Percentiles rank a stretch among this genome's conserved stretches.
These are phyloP conservation scores for Borostomias antarcticus DNA, from an alignment of 2,797 vertebrate genomes.

Conservation along the genomic window DNA sequence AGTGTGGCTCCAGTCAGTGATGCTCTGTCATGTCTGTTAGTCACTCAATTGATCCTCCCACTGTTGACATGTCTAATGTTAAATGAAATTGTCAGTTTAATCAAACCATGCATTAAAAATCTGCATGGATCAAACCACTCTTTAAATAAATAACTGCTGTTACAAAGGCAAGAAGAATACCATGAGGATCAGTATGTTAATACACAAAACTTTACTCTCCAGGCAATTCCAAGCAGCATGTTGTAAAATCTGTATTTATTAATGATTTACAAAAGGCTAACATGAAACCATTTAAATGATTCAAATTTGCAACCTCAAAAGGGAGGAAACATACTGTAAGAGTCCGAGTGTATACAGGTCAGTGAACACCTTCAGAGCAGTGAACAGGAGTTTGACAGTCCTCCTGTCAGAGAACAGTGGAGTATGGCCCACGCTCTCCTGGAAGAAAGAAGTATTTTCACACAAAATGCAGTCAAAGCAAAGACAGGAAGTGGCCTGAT, in stretches of 20 bases:
- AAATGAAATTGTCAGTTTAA: too few relatives aligned
- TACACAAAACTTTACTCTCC: conserved; percentile 36
- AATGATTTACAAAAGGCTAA: conserved; percentile 86
- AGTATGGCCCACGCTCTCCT: conserved; percentile 46
- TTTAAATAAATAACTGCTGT: too few relatives aligned
- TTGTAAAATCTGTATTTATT: conserved; percentile 86
- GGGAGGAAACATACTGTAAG: conserved; percentile 14
- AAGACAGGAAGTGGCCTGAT: conserved; percentile 36
- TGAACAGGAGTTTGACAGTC: conserved; percentile 30
- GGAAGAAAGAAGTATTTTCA: conserved; percentile 64
- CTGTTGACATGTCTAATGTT: too few relatives aligned
- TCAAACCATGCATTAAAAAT: too few relatives aligned
- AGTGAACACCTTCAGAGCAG: conserved; percentile 15
- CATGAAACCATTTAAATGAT: conserved; percentile 64
- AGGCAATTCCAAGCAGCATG: conserved; percentile 52
- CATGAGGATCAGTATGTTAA: background rate
- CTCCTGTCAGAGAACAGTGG: conserved; percentile 35
- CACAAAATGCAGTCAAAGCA: conserved; percentile 62
- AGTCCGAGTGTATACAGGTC: background rate
- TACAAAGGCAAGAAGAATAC: too few relatives aligned
- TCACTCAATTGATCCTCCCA: too few relatives aligned
- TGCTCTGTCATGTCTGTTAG: too few relatives aligned
- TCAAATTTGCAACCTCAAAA: conserved; percentile 62
- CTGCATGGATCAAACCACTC: too few relatives aligned
- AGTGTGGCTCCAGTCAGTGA: too few relatives aligned